A percentile compares a stretch with the other conserved stretches of the same genome.
These are phyloP conservation scores for Eremophila alpestris DNA, from an alignment of 2,797 vertebrate species.

Conservation along the genomic window DNA sequence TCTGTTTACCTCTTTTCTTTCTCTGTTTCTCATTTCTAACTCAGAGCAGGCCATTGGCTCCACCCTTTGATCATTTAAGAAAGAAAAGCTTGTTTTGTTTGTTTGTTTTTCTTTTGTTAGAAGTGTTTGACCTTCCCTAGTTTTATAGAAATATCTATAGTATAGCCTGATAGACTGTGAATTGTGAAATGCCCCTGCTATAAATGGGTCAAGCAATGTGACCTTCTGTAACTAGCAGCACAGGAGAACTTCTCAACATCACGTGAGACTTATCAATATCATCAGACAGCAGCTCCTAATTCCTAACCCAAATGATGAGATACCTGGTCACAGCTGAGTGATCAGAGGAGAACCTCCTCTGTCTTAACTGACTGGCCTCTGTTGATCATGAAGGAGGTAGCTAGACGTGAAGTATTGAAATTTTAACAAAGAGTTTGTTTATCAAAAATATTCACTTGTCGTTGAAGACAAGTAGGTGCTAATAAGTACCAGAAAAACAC, in stretches of 20 bases:
- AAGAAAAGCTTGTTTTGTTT: not conserved
- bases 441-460: not conserved
- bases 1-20: not conserved
- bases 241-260: not conserved
- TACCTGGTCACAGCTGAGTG: not conserved
- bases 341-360: not conserved
- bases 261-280: not conserved
- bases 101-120: not conserved
- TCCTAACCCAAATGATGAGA: not conserved
- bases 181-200: not conserved
- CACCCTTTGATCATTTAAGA: not conserved
- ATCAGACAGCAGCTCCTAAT: not conserved
- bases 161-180: not conserved
- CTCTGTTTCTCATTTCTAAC: not conserved
- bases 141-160: not conserved
- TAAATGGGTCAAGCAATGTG: not conserved
- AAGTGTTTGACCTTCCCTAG: not conserved
- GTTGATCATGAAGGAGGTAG: not conserved
- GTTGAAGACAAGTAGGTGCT: constrained; percentile 38
- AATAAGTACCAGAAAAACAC: constrained; percentile 52
- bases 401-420: not conserved
- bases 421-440: constrained; percentile 28
- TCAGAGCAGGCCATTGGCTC: not conserved
- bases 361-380: not conserved
- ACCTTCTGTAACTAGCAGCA: not conserved